Percentiles rank a stretch among this genome's conserved stretches.
Conservation (phyloP, 2,888 invertebrate species). For the Apocheima hispidaria region DNA sequence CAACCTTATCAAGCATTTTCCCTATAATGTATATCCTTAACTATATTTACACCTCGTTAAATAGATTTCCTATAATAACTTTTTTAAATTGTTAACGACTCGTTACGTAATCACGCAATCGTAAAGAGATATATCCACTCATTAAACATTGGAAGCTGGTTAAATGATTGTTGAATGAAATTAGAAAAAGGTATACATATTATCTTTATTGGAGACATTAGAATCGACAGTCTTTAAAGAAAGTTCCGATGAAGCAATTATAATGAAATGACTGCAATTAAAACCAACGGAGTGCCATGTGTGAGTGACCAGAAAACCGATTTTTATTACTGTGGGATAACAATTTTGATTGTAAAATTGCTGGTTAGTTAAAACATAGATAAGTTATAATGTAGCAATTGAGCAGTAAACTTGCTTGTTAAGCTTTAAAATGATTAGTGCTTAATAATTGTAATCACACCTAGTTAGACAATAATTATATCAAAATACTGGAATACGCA, state of each 20-base stretch:
- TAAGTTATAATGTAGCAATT: constrained; percentile 61
- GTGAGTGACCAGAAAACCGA: constrained; percentile 64
- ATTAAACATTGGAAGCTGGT: constrained; percentile 62
- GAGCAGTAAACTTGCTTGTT: constrained; percentile 47
- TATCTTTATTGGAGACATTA: constrained; percentile 76
- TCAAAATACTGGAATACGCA: too few species aligned
- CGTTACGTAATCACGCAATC: constrained; percentile 53
- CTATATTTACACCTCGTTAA: constrained; percentile 32
- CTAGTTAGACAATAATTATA: not conserved
- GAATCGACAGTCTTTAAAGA: constrained; percentile 75
- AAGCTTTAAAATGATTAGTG: constrained; percentile 22
- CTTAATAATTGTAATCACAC: not conserved
- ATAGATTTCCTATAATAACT: constrained; percentile 23
- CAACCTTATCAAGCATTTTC: too few species aligned
- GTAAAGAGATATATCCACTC: constrained; percentile 52
- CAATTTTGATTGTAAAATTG: constrained; percentile 75
- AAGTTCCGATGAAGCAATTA: constrained; percentile 80
- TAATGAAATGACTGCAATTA: constrained; percentile 80
- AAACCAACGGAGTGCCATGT: constrained; percentile 77
- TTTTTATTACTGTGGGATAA: constrained; percentile 82
- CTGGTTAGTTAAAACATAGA: constrained; percentile 68
- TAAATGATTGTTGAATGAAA: constrained; percentile 58
- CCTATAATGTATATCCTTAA: too few species aligned
- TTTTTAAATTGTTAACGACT: constrained; percentile 36
- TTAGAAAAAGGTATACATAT: constrained; percentile 61